A percentile compares a stretch with the other conserved stretches of the same genome.
Evolutionary conservation across 2,888 invertebrate genomes (phyloP).

Genomic region (Seira musarum): DNA sequence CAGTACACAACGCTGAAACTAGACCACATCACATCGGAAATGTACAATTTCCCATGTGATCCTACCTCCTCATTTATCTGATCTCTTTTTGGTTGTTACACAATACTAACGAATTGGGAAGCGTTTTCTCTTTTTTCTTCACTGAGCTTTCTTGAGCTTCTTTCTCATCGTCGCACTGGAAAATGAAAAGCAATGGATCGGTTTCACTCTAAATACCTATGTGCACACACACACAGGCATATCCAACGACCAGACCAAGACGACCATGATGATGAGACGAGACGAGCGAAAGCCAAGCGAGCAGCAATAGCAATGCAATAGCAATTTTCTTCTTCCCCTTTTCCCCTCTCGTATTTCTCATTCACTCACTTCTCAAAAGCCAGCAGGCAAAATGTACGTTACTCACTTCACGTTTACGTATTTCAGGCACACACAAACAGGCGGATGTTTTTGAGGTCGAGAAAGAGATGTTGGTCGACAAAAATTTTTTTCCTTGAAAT

Average conservation of each 20-base stretch:
- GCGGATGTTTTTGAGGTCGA: conserved; percentile 15
- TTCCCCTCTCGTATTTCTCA: neutral
- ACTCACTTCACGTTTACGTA: neutral
- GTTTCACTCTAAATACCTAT: neutral
- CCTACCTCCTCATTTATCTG: conserved; percentile 23
- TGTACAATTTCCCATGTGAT: conserved; percentile 51
- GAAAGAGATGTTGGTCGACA: conserved; percentile 2
- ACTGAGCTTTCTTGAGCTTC: no score
- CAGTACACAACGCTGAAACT: neutral
- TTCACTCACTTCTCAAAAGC: neutral
- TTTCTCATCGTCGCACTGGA: conserved; percentile 4
- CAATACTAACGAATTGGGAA: neutral
- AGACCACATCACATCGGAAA: conserved; percentile 31
- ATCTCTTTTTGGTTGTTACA: neutral
- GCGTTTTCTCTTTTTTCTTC: neutral
- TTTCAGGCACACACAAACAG: conserved; percentile 4
- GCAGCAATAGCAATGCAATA: no score
- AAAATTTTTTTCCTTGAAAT: neutral
- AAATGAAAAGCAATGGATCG: neutral
- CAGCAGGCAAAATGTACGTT: neutral
- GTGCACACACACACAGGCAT: no score
- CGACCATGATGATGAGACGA: no score
- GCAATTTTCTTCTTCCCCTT: no score
- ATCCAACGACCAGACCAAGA: no score
- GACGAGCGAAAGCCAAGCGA: no score